Evolutionary conservation across 2,113 vertebrate genomes (phyloP), one percentile per base, ranked within the genome.

Genomic region (Tympanuchus pallidicinctus): DNA sequence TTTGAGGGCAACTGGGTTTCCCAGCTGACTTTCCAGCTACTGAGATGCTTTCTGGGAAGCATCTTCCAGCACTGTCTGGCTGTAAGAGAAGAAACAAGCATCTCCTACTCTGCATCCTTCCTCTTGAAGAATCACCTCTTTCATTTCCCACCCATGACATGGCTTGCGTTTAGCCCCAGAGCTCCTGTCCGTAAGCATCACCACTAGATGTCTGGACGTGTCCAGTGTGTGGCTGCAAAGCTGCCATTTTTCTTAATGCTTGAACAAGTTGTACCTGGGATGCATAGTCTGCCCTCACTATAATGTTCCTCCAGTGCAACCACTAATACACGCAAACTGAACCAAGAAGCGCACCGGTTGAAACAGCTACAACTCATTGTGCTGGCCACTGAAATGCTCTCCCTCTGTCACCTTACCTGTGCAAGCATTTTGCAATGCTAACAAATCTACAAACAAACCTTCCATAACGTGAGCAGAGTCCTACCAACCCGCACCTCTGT

Each of bases 381-480:
- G 67, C 40, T 60, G 82, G 82, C 59, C 67, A 54, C 24, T 32
- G 40, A 72, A 79, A 91, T 1, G 38, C 43, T 89, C 25, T 38
- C 65, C 61, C 50, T 74, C 78, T n/a, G 30, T 66, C 88, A 85
- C 64, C 45, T 65, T 63, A 42, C 36, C 82, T 13, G 5, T 61
- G 72, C 48, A 57, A 77, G 28, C 5, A 45, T 95, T 96, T 89
- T 90, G 93, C 79, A 91, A 89, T 79, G 54, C 92, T 84, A 89
- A 75, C 87, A 91, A 45, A 95, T 70, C 79, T 66, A 59, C 75
- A 91, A 94, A 94, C 59, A 89, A 69, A 80, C 43, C 59, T 67
- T 78, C 95, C 42, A 71, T 74, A 92, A 85, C 0, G 77, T 82
- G 92, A 92, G 82, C 93, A 95, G 94, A 95, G 94, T 95, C 94